Evolutionary conservation across 2,888 invertebrate genomes (phyloP).

Genomic region (Erpobdella octoculata): DNA sequence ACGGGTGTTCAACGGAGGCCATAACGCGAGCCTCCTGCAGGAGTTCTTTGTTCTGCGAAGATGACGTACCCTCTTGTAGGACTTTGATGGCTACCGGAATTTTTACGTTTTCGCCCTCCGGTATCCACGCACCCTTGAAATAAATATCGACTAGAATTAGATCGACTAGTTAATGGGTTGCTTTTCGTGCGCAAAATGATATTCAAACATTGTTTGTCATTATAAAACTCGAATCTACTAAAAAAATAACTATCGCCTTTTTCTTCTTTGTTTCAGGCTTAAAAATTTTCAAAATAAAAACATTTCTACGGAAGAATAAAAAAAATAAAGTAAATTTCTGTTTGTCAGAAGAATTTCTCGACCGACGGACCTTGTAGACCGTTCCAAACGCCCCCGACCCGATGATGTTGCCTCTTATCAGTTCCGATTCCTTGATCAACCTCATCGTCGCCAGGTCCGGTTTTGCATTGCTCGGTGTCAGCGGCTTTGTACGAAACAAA

Average conservation of each 20-base stretch:
- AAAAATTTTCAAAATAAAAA: too few relatives aligned
- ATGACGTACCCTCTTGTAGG: conserved; percentile 67
- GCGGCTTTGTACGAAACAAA: conserved; percentile 36
- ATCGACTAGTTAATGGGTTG: too few relatives aligned
- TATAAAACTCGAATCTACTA: too few relatives aligned
- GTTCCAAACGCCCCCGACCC: conserved; percentile 94
- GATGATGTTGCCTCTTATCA: conserved; percentile 77
- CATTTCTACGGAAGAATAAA: too few relatives aligned
- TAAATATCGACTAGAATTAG: background rate
- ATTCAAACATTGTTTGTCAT: background rate
- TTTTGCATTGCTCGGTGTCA: conserved; percentile 81
- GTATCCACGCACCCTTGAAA: conserved; percentile 49
- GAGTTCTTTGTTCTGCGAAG: conserved; percentile 77
- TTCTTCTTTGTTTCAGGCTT: too few relatives aligned
- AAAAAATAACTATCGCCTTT: too few relatives aligned
- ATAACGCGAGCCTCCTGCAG: conserved; percentile 93
- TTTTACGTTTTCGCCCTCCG: conserved; percentile 49
- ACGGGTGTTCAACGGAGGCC: conserved; percentile 92
- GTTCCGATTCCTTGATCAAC: conserved; percentile 86
- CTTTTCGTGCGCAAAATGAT: background rate
- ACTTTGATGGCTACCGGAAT: conserved; percentile 98
- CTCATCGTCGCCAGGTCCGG: conserved; percentile 85
- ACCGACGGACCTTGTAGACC: conserved; percentile 78
- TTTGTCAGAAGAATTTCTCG: too few relatives aligned
- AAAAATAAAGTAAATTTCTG: background rate